These are phyloP conservation scores for Formica aserva DNA, from an alignment of 2,888 invertebrate species.

Conservation along the genomic window DNA sequence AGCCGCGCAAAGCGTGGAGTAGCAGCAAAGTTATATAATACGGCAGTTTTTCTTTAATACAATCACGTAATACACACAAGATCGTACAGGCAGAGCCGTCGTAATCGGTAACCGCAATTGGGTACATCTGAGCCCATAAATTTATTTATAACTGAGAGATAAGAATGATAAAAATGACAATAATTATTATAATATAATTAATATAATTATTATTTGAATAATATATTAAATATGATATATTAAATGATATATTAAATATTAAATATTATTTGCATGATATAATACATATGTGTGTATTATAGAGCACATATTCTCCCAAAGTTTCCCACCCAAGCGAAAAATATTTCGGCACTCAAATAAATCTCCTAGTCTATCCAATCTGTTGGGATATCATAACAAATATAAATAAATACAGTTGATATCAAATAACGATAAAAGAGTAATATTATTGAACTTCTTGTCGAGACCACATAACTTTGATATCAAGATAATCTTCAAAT, in stretches of 20 bases:
- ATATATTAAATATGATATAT: no score
- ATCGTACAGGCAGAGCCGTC: neutral
- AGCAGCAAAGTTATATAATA: conserved; percentile 29
- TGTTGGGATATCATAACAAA: neutral
- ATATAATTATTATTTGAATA: no score
- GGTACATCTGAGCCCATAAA: neutral
- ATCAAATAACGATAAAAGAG: neutral
- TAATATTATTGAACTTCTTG: neutral
- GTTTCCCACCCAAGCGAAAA: neutral
- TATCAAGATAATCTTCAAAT: neutral
- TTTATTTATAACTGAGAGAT: no score
- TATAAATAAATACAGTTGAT: neutral
- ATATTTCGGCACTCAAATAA: neutral
- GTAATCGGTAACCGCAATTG: neutral
- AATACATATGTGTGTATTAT: no score
- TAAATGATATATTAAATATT: no score
- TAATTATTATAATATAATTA: neutral
- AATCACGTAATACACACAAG: neutral
- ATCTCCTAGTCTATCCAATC: neutral
- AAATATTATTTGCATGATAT: no score
- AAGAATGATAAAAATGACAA: neutral
- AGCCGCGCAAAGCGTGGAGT: neutral
- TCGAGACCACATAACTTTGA: neutral
- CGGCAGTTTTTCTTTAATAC: conserved; percentile 16
- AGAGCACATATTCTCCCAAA: no score